Evolutionary conservation across 2,888 invertebrate genomes (phyloP).

Genomic region (Hirtodrosophila alboralis): DNA sequence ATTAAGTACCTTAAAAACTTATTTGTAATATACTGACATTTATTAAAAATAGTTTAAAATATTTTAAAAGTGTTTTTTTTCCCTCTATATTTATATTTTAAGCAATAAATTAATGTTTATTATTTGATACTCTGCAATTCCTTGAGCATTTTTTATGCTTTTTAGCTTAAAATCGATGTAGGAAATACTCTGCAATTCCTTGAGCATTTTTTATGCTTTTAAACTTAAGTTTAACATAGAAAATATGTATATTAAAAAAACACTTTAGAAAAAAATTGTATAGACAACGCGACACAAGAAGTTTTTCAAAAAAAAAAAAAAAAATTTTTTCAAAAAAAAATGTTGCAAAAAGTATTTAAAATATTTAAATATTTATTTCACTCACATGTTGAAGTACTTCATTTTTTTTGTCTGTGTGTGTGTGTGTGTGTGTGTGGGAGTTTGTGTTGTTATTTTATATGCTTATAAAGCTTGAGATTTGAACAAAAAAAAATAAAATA

Average conservation of each 20-base stretch:
- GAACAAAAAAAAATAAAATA: constrained; percentile 39
- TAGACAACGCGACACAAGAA: constrained; percentile 23
- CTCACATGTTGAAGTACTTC: constrained; percentile 82
- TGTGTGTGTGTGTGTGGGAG: constrained; percentile 24
- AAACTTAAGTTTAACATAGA: neutral
- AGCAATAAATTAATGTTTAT: no score
- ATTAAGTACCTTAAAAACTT: no score
- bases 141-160: no score
- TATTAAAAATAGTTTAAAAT: no score
- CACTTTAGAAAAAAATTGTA: constrained; percentile 38
- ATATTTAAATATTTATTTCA: constrained; percentile 39
- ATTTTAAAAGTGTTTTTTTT: no score
- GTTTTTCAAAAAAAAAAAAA: constrained; percentile 22
- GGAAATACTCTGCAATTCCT: no score
- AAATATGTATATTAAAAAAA: constrained; percentile 12
- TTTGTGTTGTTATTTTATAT: constrained; percentile 10
- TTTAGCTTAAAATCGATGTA: neutral
- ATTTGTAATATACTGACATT: no score
- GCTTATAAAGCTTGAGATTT: constrained; percentile 37
- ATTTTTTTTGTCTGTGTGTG: constrained; percentile 71
- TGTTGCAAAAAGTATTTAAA: constrained; percentile 17
- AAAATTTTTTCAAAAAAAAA: neutral
- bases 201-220: no score
- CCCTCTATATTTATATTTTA: no score
- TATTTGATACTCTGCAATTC: no score